Base-by-base conservation (phyloP, 2,888 invertebrate genomes). In the Lepetodrilus schrolli region DNA sequence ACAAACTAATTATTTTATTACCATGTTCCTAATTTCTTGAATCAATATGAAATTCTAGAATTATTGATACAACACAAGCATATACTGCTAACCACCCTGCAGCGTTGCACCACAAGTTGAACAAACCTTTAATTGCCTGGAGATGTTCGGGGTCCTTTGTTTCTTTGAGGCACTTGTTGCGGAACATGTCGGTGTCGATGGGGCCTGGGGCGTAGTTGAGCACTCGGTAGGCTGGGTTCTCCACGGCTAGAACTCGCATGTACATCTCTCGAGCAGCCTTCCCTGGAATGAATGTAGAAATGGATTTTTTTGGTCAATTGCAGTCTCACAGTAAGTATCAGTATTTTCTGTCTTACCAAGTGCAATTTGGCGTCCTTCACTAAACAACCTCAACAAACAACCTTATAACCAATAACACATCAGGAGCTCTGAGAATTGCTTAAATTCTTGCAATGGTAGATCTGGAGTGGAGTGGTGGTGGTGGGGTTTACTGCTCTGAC, bases 191-290 rank as follows among this genome's bases (percentile, higher is more conserved):
- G 0, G 98, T 98, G 82, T 96, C 94, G 1, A 98, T 95, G 0
- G 97, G 96, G 13, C 98, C 98, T 0, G 98, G 98, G 0, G 96
- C 94, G 91, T 97, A 98, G 90, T 94, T 97, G 51, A 98, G 90
- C 10, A 97, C 95, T 77, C 93, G 92, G 43, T 93, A 90, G 5
- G 79, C 66, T 10, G 93, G 93, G 84, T 95, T 94, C 91, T 98
- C 98, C 70, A 93, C 92, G 0, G 96, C 96, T 71, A 97, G 74
- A 4, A 85, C 84, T 86, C 93, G 93, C 87, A 98, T 96, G 90
- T 94, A 95, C 94, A 96, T 94, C 88, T 97, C 96, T 68, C 97
- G 92, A 0, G 96, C 95, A 0, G 97, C 96, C 92, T 98, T 90
- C 13, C 82, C 90, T 90, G 77, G 8, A 87, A 95, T 95, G 87